These are phyloP conservation scores for Lytechinus variegatus DNA, from an alignment of 35 echinoderm and acorn worm species.

Conservation along the genomic window DNA sequence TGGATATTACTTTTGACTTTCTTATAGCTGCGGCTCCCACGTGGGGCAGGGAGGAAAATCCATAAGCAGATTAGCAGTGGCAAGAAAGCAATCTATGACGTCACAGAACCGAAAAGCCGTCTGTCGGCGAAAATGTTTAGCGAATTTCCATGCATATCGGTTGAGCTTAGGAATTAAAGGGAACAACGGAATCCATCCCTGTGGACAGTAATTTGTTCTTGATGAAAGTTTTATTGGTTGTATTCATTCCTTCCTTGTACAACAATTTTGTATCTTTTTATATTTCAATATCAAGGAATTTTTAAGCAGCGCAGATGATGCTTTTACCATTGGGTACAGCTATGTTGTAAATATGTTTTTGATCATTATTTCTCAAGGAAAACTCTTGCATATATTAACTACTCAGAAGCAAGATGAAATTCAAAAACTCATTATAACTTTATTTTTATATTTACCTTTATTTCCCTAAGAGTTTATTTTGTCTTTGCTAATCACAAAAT, in stretches of 20 bases:
- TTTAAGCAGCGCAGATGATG: too few species aligned
- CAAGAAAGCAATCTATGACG: slow-evolving; percentile 11
- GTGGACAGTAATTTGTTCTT: neutral
- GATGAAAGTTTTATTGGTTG: neutral
- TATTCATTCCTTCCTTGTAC: neutral
- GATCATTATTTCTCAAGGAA: too few species aligned
- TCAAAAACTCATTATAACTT: too few species aligned
- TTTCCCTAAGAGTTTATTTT: too few species aligned
- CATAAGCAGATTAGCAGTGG: neutral
- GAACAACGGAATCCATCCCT: neutral
- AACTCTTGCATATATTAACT: too few species aligned
- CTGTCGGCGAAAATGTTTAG: neutral
- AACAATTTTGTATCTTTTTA: neutral
- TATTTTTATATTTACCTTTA: too few species aligned
- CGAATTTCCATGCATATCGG: neutral
- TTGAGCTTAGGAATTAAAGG: neutral
- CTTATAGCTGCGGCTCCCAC: neutral
- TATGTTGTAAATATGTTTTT: too few species aligned
- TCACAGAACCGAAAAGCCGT: neutral
- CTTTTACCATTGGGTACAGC: too few species aligned
- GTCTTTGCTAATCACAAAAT: too few species aligned
- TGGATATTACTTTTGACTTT: neutral
- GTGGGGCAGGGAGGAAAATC: neutral
- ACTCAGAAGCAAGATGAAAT: too few species aligned
- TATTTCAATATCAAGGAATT: too few species aligned